phyloP scores from a whole-genome alignment of 2,113 vertebrate species.

The Plotosus lineatus region DNA sequence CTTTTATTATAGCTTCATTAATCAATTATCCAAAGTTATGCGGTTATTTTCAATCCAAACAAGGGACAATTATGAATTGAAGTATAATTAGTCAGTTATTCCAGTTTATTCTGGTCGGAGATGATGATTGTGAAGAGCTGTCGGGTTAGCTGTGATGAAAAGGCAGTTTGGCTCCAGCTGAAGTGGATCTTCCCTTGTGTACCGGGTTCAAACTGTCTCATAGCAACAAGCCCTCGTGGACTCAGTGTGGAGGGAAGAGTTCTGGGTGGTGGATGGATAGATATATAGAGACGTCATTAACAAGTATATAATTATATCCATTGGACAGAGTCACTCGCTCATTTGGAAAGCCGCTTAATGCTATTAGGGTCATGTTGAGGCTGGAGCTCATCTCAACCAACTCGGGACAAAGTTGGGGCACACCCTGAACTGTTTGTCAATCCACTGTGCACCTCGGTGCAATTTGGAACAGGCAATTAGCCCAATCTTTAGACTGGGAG shows the following conservation, averaged over 20 bases:
- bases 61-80: background rate
- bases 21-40: background rate
- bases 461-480: too few species aligned
- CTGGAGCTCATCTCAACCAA: too few species aligned
- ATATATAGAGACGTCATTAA: background rate
- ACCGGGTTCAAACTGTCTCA: background rate
- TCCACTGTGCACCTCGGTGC: too few species aligned
- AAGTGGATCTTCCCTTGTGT: background rate
- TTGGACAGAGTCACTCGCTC: too few species aligned
- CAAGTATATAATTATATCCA: too few species aligned
- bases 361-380: too few species aligned
- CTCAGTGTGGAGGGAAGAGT: background rate
- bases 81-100: background rate
- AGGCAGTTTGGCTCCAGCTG: background rate
- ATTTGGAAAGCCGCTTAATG: too few species aligned
- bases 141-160: background rate
- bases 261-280: background rate
- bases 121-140: background rate
- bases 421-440: too few species aligned
- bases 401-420: too few species aligned
- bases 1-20: background rate
- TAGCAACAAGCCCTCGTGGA: conserved; percentile 33
- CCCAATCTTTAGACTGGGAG: too few species aligned
- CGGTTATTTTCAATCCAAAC: background rate
- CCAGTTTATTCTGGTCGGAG: background rate